Conservation (phyloP, 2,797 vertebrate genomes). For the Sebastes reedi region DNA sequence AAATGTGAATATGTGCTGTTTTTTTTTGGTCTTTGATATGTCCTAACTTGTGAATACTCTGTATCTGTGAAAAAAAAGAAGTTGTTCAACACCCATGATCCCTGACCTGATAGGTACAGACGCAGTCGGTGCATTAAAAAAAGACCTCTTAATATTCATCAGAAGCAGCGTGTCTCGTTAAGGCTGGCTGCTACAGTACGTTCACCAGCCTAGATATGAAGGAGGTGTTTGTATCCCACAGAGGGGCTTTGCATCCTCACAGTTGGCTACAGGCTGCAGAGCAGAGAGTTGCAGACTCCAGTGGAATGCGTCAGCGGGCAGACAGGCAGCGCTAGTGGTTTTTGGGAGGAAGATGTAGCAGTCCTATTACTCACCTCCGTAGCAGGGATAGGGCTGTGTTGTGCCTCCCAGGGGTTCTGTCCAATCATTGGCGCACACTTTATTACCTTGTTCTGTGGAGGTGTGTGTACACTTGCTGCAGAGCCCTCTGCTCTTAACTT, state of each 20-base stretch:
- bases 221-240: conserved; percentile 37
- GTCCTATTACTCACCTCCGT: conserved; percentile 63
- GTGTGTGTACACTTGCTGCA: conserved; percentile 41
- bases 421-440: conserved; percentile 66
- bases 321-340: conserved; percentile 34
- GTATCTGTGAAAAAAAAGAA: neutral
- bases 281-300: conserved; percentile 37
- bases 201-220: conserved; percentile 11
- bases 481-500: conserved; percentile 35
- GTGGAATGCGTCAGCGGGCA: conserved; percentile 58
- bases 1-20: neutral
- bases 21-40: neutral
- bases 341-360: conserved; percentile 58
- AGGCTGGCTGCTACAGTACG: conserved; percentile 4
- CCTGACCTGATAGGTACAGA: neutral
- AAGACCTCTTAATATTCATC: conserved; percentile 29
- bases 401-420: conserved; percentile 64
- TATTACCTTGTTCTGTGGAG: conserved; percentile 62
- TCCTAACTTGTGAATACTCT: neutral
- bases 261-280: conserved; percentile 33
- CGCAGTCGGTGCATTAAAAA: neutral
- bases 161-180: conserved; percentile 13
- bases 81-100: neutral
- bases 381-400: conserved; percentile 57
- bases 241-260: conserved; percentile 30